Evolutionary conservation across 2,888 invertebrate genomes (phyloP).

Genomic region (Spialia ferax): DNA sequence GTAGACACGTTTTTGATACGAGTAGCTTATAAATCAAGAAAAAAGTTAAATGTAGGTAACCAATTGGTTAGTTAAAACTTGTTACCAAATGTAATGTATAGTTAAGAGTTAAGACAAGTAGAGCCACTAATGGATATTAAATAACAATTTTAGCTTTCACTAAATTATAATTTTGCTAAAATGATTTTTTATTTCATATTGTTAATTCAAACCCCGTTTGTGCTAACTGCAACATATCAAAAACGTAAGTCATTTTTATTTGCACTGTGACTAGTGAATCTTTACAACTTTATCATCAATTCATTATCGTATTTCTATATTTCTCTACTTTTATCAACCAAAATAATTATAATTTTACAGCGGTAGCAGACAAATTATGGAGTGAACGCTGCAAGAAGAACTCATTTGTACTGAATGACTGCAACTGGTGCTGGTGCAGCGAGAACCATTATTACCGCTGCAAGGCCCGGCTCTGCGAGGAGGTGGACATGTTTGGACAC

Average conservation of each 20-base stretch:
- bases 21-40: constrained; percentile 3
- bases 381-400: constrained; percentile 53
- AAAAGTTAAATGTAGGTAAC: background rate
- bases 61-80: background rate
- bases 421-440: constrained; percentile 73
- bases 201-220: background rate
- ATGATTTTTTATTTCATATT: background rate
- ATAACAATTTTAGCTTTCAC: too few relatives aligned
- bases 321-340: background rate
- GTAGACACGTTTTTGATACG: background rate
- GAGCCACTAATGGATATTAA: too few relatives aligned
- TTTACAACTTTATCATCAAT: too few relatives aligned
- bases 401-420: constrained; percentile 65
- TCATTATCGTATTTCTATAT: too few relatives aligned
- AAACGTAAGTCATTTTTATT: too few relatives aligned
- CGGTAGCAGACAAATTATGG: constrained; percentile 56
- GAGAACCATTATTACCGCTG: constrained; percentile 55
- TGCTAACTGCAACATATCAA: background rate
- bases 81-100: background rate
- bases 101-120: too few relatives aligned
- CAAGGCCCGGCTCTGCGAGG: constrained; percentile 58
- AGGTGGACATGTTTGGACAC: constrained; percentile 76
- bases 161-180: background rate
- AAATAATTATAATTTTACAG: constrained; percentile 47
- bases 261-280: too few relatives aligned